Evolutionary conservation across 1,140 invertebrate species (phyloP).

Genomic region (Tetranychus urticae): DNA sequence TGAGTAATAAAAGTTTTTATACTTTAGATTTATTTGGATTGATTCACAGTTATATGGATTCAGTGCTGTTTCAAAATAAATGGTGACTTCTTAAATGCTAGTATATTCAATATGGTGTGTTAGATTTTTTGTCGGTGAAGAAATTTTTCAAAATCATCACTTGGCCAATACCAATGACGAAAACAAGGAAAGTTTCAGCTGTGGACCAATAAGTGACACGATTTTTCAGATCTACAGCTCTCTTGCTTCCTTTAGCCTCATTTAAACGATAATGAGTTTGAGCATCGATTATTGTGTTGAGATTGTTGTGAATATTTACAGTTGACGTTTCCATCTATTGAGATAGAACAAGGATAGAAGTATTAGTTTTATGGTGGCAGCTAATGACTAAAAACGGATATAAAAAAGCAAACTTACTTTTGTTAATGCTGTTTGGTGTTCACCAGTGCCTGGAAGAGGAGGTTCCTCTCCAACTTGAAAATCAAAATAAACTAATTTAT

Average conservation of each 20-base stretch:
- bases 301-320: constrained; percentile 58
- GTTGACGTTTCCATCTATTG: constrained; percentile 69
- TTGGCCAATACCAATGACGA: constrained; percentile 62
- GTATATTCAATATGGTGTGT: background rate
- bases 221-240: constrained; percentile 85
- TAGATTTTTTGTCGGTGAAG: constrained; percentile 55
- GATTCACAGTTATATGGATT: too few species aligned
- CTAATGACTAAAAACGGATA: background rate
- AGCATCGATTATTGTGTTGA: constrained; percentile 66
- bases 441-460: constrained; percentile 54
- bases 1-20: too few species aligned
- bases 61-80: background rate
- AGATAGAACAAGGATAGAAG: background rate
- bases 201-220: constrained; percentile 78
- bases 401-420: constrained; percentile 34
- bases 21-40: too few species aligned
- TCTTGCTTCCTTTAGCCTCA: constrained; percentile 74
- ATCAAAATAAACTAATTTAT: constrained; percentile 97
- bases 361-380: background rate
- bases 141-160: constrained; percentile 80
- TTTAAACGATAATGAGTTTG: constrained; percentile 87
- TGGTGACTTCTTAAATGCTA: background rate
- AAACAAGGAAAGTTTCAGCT: constrained; percentile 57
- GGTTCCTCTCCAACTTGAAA: constrained; percentile 81
- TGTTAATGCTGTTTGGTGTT: constrained; percentile 64